Evolutionary conservation across 2,797 vertebrate species (phyloP).

Genomic region (Staurois parvus): DNA sequence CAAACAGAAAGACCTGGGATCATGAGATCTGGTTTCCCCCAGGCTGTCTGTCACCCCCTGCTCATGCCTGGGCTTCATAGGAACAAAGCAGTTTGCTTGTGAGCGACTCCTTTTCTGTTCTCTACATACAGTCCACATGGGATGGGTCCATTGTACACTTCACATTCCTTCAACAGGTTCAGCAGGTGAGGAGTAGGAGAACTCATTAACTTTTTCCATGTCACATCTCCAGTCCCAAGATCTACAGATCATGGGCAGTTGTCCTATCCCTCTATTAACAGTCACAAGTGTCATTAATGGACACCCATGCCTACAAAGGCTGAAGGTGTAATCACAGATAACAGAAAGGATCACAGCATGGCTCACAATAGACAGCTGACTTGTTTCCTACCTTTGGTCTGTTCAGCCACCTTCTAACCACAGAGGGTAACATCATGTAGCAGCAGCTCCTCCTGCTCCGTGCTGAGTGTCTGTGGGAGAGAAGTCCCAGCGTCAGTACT

Average conservation of each 20-base stretch:
- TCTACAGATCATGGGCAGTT: too few species aligned
- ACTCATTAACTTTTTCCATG: neutral
- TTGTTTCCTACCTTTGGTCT: constrained; percentile 66
- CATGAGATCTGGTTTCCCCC: neutral
- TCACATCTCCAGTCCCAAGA: neutral
- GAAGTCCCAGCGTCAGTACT: neutral
- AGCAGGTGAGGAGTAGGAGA: neutral
- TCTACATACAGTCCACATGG: neutral
- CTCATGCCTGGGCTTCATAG: neutral
- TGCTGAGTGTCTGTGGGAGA: neutral
- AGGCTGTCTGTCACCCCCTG: neutral
- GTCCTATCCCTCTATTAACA: too few species aligned
- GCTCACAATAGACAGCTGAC: too few species aligned
- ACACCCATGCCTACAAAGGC: too few species aligned
- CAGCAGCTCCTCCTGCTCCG: neutral
- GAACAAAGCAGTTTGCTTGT: neutral
- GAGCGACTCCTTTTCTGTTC: neutral
- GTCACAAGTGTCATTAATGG: too few species aligned
- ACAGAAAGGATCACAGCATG: too few species aligned
- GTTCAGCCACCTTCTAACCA: constrained; percentile 67
- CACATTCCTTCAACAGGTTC: constrained; percentile 21
- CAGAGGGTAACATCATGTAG: constrained; percentile 56
- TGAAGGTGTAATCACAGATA: too few species aligned
- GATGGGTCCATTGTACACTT: neutral
- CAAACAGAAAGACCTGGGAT: neutral